Percentiles rank a stretch among this genome's conserved stretches.
These are phyloP conservation scores for Saxidomus purpurata DNA, from an alignment of 1,140 invertebrate species.

Conservation along the genomic window DNA sequence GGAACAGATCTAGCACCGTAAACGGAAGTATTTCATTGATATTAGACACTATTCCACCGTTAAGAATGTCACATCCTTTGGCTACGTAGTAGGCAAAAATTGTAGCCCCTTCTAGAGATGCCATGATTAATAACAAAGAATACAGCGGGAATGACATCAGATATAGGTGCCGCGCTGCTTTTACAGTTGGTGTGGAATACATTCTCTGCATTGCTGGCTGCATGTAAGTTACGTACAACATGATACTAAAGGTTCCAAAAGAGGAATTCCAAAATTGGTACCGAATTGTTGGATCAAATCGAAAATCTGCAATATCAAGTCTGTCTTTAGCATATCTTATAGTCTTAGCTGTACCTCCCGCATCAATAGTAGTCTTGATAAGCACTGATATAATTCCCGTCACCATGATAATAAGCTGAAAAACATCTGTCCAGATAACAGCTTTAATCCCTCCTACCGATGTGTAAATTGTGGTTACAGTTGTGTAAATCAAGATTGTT, in stretches of 20 bases:
- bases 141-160: not conserved
- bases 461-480: too few species aligned
- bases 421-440: too few species aligned
- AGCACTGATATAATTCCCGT: too few species aligned
- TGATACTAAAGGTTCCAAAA: constrained; percentile 25
- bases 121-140: not conserved
- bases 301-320: constrained; percentile 29
- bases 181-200: too few species aligned
- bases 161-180: not conserved
- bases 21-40: constrained; percentile 13
- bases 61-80: constrained; percentile 16
- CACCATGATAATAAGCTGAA: too few species aligned
- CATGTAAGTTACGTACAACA: not conserved
- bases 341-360: not conserved
- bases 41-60: not conserved
- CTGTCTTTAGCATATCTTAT: not conserved
- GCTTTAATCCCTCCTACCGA: too few species aligned
- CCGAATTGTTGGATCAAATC: constrained; percentile 33
- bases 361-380: constrained; percentile 14
- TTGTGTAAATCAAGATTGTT: too few species aligned
- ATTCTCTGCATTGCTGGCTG: constrained; percentile 55
- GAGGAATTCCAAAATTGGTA: constrained; percentile 12
- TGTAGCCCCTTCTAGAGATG: not conserved
- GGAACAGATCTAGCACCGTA: constrained; percentile 5
- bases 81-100: not conserved